These are phyloP conservation scores for Neodiprion lecontei DNA, from an alignment of 1,140 invertebrate species.

Conservation along the genomic window DNA sequence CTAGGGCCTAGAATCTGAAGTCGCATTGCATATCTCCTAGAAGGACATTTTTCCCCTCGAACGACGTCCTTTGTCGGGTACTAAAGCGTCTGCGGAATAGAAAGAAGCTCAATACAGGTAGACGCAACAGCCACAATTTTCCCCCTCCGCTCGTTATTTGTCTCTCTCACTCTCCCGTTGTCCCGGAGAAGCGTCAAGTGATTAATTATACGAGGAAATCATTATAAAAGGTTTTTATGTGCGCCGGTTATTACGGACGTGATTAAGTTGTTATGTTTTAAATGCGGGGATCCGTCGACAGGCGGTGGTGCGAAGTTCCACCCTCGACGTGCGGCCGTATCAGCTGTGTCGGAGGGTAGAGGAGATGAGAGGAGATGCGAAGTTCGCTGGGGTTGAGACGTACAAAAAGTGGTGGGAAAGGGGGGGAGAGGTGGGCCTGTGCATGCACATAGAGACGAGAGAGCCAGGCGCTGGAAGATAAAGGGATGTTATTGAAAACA, in stretches of 20 bases:
- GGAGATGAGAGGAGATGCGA: no score
- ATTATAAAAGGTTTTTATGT: conserved; percentile 6
- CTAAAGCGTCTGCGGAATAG: neutral
- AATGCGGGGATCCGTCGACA: neutral
- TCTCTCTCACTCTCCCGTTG: neutral
- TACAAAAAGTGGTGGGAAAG: no score
- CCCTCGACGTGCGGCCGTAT: no score
- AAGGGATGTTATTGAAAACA: conserved; percentile 7
- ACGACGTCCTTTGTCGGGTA: neutral
- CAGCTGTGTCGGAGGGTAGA: no score
- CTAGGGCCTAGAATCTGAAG: neutral
- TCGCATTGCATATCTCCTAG: neutral
- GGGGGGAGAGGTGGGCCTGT: neutral
- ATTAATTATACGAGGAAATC: conserved; percentile 7
- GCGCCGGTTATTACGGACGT: conserved; percentile 1
- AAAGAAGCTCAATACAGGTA: neutral
- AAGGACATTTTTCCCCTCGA: neutral
- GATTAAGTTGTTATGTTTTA: conserved; percentile 8
- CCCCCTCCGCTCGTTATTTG: neutral
- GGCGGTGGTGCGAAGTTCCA: no score
- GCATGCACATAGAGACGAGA: neutral
- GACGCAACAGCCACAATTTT: neutral
- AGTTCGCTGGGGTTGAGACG: no score
- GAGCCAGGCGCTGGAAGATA: neutral
- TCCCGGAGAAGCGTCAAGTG: neutral